phyloP scores from a whole-genome alignment of 2,113 vertebrate species.

The Sardina pilchardus region DNA sequence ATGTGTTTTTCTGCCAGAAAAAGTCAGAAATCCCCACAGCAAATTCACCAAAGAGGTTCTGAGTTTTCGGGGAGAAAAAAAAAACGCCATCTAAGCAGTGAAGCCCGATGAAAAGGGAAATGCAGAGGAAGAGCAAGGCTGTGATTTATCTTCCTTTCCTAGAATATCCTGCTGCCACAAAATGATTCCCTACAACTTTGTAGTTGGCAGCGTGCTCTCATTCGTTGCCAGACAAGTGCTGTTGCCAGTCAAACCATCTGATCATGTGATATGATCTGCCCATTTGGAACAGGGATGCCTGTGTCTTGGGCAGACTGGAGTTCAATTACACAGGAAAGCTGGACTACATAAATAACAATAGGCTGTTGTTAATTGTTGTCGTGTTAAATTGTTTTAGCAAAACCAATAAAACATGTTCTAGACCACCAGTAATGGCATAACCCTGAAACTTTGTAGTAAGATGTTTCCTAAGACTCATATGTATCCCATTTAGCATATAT shows the following conservation, averaged over 20 bases:
- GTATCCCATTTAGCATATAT: too few relatives aligned
- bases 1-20: neutral
- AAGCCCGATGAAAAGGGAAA: slow-evolving; percentile 51
- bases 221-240: slow-evolving; percentile 68
- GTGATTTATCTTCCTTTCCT: slow-evolving; percentile 53
- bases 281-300: slow-evolving; percentile 10
- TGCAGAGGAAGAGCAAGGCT: slow-evolving; percentile 33
- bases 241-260: slow-evolving; percentile 67
- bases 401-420: neutral
- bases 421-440: neutral
- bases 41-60: neutral
- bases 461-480: neutral
- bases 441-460: too few relatives aligned
- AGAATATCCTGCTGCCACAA: slow-evolving; percentile 47
- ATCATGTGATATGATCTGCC: slow-evolving; percentile 42
- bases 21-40: neutral
- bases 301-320: neutral
- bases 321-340: neutral
- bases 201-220: slow-evolving; percentile 43
- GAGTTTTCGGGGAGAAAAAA: slow-evolving; percentile 40
- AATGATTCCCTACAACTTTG: slow-evolving; percentile 43
- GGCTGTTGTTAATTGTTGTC: neutral
- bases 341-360: neutral
- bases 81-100: slow-evolving; percentile 48
- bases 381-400: neutral